Percentiles rank a stretch among this genome's conserved stretches.
Conservation (phyloP, 2,113 vertebrate genomes). For the Gnathonemus longibarbis region DNA sequence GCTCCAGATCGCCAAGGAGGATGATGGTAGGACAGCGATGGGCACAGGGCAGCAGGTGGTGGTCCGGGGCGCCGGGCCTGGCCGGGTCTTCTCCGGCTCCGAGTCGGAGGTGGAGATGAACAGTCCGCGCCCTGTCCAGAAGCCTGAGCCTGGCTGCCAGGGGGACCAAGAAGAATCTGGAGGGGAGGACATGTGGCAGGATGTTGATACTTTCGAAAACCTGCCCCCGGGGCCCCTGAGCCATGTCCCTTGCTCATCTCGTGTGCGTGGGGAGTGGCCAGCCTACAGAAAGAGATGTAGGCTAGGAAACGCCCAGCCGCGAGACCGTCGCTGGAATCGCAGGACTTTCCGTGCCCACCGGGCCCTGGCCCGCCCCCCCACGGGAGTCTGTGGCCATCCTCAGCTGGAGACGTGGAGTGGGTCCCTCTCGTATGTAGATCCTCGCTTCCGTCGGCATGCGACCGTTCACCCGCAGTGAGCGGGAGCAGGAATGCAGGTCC, state of each 20-base stretch:
- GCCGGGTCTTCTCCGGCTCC: slow-evolving; percentile 28
- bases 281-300: slow-evolving; percentile 42
- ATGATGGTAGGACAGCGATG: slow-evolving; percentile 13
- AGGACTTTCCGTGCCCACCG: slow-evolving; percentile 16
- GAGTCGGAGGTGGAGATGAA: slow-evolving; percentile 38
- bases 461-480: no score
- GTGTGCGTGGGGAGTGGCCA: slow-evolving; percentile 47
- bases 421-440: slow-evolving; percentile 74
- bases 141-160: slow-evolving; percentile 17
- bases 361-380: slow-evolving; percentile 38
- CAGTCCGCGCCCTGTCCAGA: not conserved
- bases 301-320: slow-evolving; percentile 24
- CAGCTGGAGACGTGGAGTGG: slow-evolving; percentile 64
- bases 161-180: slow-evolving; percentile 22
- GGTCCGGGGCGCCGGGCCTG: slow-evolving; percentile 27
- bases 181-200: slow-evolving; percentile 11
- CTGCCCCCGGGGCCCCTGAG: slow-evolving; percentile 40
- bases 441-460: slow-evolving; percentile 17
- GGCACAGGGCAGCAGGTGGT: slow-evolving; percentile 43
- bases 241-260: slow-evolving; percentile 60
- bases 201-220: not conserved
- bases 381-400: slow-evolving; percentile 46
- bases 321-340: not conserved
- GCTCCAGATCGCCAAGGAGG: slow-evolving; percentile 54
- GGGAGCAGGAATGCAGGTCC: not conserved